These are phyloP conservation scores for Alectoris magna DNA, from an alignment of 2,797 vertebrate species.

Conservation along the genomic window DNA sequence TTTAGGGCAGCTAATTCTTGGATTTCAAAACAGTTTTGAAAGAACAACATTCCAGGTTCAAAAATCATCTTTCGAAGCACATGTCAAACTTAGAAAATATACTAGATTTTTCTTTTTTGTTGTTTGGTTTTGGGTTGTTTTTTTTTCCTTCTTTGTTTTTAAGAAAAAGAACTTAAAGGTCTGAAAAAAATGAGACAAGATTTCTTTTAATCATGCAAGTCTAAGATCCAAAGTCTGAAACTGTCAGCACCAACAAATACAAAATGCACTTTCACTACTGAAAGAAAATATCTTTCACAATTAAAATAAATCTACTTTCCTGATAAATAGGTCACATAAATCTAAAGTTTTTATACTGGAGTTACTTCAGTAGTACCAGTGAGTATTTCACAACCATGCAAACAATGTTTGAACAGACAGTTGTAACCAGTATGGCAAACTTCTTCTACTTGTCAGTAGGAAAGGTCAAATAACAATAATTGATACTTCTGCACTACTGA, in stretches of 20 bases:
- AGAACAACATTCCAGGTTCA: background rate
- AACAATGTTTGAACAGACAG: background rate
- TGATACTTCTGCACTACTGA: background rate
- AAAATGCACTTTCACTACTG: background rate
- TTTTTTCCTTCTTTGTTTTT: background rate
- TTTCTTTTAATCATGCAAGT: background rate
- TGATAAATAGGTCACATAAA: background rate
- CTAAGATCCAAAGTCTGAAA: background rate
- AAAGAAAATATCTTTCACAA: background rate
- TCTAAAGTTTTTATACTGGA: background rate
- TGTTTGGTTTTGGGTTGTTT: no score
- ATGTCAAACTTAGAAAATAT: background rate
- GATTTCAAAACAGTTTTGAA: background rate
- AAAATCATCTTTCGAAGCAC: background rate
- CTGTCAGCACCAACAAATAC: background rate
- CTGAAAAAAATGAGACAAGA: background rate
- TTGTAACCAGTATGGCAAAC: background rate
- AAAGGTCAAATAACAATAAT: background rate
- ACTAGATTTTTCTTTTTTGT: background rate
- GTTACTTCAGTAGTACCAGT: background rate
- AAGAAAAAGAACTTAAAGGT: background rate
- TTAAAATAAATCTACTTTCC: background rate
- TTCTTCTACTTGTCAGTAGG: background rate
- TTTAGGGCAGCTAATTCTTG: background rate
- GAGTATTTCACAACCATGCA: background rate